Conservation (phyloP, 1,140 invertebrate species). For the Camponotus vicinus region DNA sequence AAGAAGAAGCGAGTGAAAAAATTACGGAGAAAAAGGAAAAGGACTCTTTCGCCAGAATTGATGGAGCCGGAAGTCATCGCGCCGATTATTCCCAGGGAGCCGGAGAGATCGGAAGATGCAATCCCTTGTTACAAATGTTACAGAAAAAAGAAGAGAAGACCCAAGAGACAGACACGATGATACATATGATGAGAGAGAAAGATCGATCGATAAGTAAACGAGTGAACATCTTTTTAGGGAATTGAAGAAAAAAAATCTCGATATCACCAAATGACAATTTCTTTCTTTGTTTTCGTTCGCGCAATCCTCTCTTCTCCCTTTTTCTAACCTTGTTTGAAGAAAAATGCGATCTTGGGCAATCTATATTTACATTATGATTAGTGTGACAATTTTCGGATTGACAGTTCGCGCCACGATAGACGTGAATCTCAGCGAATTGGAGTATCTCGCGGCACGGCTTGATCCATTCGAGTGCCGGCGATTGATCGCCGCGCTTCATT, state of each 20-base stretch:
- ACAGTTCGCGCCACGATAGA: slow-evolving; percentile 84
- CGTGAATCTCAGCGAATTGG: slow-evolving; percentile 86
- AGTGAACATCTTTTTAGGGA: not conserved
- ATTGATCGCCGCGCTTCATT: slow-evolving; percentile 87
- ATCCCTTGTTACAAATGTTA: slow-evolving; percentile 79
- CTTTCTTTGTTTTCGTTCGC: not conserved
- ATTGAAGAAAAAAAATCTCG: slow-evolving; percentile 19
- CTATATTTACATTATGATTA: not conserved
- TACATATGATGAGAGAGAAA: not conserved
- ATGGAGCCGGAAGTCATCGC: slow-evolving; percentile 66
- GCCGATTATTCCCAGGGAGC: slow-evolving; percentile 61
- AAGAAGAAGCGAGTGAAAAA: slow-evolving; percentile 58
- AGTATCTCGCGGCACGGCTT: slow-evolving; percentile 87
- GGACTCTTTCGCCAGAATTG: slow-evolving; percentile 60
- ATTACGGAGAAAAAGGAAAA: slow-evolving; percentile 67
- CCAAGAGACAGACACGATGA: slow-evolving; percentile 66
- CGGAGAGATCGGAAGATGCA: slow-evolving; percentile 75
- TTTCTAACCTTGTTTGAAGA: not conserved
- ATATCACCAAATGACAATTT: slow-evolving; percentile 17
- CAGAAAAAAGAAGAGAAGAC: slow-evolving; percentile 77
- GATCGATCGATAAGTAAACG: not conserved
- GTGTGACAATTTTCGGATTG: not conserved
- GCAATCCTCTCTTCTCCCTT: not conserved
- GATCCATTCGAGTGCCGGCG: slow-evolving; percentile 86
- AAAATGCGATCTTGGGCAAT: slow-evolving; percentile 15